Percentiles rank a stretch among this genome's conserved stretches.
Evolutionary conservation across 2,113 vertebrate species (phyloP).

Genomic region (Sceloporus undulatus): DNA sequence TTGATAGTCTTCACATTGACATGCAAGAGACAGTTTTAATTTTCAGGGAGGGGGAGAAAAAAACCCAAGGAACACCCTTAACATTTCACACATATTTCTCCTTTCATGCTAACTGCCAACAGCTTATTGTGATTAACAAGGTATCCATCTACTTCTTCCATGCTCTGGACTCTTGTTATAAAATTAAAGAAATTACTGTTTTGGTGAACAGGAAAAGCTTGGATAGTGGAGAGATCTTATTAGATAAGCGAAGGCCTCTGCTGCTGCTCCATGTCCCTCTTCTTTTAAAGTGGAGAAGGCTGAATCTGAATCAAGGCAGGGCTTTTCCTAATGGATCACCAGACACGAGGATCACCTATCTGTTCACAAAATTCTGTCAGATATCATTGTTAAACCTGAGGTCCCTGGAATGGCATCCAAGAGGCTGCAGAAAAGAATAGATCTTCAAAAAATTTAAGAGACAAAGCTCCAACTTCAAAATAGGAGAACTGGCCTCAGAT

Average conservation of each 20-base stretch:
- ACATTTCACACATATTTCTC: not conserved
- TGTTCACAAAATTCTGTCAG: not conserved
- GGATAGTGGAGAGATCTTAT: not conserved
- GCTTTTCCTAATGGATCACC: not conserved
- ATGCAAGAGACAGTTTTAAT: conserved; percentile 16
- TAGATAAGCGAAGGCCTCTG: not conserved
- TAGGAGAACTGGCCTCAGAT: not conserved
- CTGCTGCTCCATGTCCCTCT: not conserved
- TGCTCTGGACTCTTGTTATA: not conserved
- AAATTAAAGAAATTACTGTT: not conserved
- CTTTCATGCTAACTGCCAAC: conserved; percentile 2
- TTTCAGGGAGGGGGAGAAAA: not conserved
- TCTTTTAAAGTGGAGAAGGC: too few relatives aligned
- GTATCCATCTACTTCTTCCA: not conserved
- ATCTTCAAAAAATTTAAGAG: not conserved
- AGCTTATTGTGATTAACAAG: not conserved
- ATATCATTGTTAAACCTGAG: too few relatives aligned
- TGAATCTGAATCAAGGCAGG: not conserved
- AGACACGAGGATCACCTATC: too few relatives aligned
- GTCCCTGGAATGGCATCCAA: not conserved
- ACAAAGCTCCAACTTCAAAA: not conserved
- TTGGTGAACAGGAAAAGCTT: not conserved
- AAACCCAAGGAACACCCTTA: not conserved
- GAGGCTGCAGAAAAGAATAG: not conserved
- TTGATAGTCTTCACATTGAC: conserved; percentile 28